phyloP scores from a whole-genome alignment of 2,797 vertebrate genomes.

The Phataginus tetradactyla region DNA sequence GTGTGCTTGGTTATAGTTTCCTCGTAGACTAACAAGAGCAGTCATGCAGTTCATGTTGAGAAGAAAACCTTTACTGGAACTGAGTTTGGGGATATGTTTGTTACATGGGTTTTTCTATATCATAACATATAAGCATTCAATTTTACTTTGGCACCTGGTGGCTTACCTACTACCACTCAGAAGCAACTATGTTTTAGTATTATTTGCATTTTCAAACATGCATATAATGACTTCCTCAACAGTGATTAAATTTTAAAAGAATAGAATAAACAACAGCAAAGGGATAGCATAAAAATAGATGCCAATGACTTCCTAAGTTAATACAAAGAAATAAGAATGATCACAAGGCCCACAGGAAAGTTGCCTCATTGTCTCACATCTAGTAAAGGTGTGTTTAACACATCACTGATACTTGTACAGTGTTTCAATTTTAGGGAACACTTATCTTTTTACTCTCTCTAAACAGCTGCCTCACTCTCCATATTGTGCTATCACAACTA shows the following conservation, averaged over 20 bases:
- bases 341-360: background rate
- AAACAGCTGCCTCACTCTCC: background rate
- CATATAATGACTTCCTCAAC: background rate
- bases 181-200: conserved; percentile 4
- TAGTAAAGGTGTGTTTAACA: background rate
- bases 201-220: background rate
- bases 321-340: background rate
- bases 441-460: background rate
- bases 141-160: background rate
- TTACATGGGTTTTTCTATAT: background rate
- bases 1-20: background rate
- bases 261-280: background rate
- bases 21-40: background rate
- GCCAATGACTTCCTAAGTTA: background rate
- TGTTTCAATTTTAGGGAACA: background rate
- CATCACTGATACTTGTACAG: background rate
- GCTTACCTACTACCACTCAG: background rate
- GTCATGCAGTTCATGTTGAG: background rate
- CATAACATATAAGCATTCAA: background rate
- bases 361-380: background rate
- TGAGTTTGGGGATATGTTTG: background rate
- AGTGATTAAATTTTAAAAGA: conserved; percentile 21
- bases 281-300: conserved; percentile 19
- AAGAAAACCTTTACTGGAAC: background rate
- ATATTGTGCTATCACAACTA: background rate